These are phyloP conservation scores for Electrophaes corylata DNA, from an alignment of 2,888 invertebrate genomes.

Conservation along the genomic window DNA sequence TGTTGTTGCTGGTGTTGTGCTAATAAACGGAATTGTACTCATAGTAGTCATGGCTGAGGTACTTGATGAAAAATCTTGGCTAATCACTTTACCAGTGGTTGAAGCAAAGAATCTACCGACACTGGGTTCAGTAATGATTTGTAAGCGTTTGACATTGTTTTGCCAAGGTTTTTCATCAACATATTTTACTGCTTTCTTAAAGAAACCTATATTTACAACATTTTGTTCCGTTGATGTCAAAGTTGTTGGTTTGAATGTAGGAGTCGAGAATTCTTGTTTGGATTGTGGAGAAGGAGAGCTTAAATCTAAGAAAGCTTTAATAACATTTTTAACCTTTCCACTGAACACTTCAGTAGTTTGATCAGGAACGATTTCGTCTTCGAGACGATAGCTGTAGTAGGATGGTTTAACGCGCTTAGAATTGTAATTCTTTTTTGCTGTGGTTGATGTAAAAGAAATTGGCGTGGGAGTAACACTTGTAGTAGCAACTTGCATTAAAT, in stretches of 20 bases:
- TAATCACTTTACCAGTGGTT: constrained; percentile 42
- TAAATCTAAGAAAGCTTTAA: constrained; percentile 70
- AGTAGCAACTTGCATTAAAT: constrained; percentile 46
- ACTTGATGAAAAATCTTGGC: constrained; percentile 54
- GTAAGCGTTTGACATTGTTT: constrained; percentile 60
- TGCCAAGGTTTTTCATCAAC: constrained; percentile 60
- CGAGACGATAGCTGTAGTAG: constrained; percentile 69
- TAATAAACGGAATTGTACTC: constrained; percentile 48
- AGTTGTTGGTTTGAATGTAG: constrained; percentile 46
- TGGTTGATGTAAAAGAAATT: constrained; percentile 45
- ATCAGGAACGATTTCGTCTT: constrained; percentile 66
- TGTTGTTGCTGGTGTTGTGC: constrained; percentile 50
- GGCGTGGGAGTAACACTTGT: constrained; percentile 49
- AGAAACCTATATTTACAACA: constrained; percentile 70
- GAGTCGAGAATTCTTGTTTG: constrained; percentile 42
- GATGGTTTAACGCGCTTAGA: constrained; percentile 57
- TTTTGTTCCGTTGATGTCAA: constrained; percentile 49
- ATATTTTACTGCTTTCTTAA: constrained; percentile 63
- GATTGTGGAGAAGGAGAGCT: constrained; percentile 49
- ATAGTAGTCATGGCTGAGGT: constrained; percentile 51
- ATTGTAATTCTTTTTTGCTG: constrained; percentile 43
- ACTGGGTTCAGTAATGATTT: constrained; percentile 68
- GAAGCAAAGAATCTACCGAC: constrained; percentile 47
- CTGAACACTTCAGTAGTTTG: constrained; percentile 75
- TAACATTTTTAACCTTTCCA: constrained; percentile 68